Evolutionary conservation across 2,888 invertebrate species (phyloP).

Genomic region (Antitype chi): DNA sequence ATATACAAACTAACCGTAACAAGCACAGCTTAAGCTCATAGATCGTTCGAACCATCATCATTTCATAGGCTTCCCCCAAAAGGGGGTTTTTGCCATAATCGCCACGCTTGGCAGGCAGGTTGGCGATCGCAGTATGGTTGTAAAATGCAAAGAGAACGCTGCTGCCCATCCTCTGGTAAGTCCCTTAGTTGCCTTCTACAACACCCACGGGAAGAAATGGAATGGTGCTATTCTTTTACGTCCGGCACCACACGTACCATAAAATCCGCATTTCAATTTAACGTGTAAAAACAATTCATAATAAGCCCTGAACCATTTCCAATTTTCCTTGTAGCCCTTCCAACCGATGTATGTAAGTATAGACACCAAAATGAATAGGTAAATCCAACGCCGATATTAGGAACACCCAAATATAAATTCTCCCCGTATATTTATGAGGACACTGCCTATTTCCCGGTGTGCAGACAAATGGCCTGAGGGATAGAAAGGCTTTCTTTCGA

Average conservation of each 20-base stretch:
- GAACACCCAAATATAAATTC: conserved; percentile 26
- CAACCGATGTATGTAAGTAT: not conserved
- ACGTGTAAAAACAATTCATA: not conserved
- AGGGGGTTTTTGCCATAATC: too few relatives aligned
- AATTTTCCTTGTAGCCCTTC: not conserved
- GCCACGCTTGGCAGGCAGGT: too few relatives aligned
- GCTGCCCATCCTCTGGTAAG: too few relatives aligned
- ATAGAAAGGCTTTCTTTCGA: conserved; percentile 22
- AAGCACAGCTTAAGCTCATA: too few relatives aligned
- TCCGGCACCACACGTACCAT: not conserved
- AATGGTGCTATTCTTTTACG: too few relatives aligned
- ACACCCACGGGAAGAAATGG: too few relatives aligned
- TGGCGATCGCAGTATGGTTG: too few relatives aligned
- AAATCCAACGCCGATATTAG: conserved; percentile 24
- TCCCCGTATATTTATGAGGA: conserved; percentile 45
- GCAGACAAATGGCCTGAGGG: conserved; percentile 43
- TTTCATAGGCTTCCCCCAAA: too few relatives aligned
- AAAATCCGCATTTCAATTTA: not conserved
- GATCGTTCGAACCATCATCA: not conserved
- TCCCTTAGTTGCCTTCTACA: too few relatives aligned
- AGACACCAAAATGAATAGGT: conserved; percentile 21
- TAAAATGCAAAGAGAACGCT: too few relatives aligned
- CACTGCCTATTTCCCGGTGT: conserved; percentile 30
- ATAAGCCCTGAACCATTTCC: not conserved
- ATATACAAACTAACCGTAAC: not conserved